phyloP scores from a whole-genome alignment of 2,888 invertebrate genomes.

The Lamellibrachia satsuma region DNA sequence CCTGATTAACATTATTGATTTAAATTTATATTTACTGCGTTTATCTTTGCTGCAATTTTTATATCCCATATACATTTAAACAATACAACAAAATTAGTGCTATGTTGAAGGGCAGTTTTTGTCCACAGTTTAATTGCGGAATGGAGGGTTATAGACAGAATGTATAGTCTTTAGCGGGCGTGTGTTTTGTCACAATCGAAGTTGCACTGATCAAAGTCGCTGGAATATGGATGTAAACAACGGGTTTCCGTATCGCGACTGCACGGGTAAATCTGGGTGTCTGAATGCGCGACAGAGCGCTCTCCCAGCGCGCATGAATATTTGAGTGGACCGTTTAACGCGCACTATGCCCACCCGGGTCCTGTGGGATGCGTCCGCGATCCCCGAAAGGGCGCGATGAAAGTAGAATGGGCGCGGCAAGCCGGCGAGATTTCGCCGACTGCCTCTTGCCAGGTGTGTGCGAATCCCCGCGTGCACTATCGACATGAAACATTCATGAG shows the following conservation, averaged over 20 bases:
- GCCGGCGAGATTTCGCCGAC: not conserved
- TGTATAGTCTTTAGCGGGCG: not conserved
- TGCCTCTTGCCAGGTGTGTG: not conserved
- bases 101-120: not conserved
- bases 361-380: not conserved
- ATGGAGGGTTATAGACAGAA: not conserved
- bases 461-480: not conserved
- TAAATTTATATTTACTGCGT: not conserved
- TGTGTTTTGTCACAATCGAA: not conserved
- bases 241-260: not conserved
- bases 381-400: not conserved
- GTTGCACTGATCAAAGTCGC: not conserved
- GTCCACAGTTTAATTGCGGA: no score
- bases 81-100: not conserved
- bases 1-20: not conserved
- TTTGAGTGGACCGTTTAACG: slow-evolving; percentile 11
- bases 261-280: not conserved
- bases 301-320: slow-evolving; percentile 11
- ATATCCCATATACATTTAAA: not conserved
- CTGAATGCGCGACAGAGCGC: slow-evolving; percentile 5
- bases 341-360: not conserved
- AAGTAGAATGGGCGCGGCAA: not conserved
- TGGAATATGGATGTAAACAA: not conserved
- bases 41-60: not conserved
- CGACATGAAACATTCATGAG: not conserved